Base-by-base conservation (phyloP, 2,888 invertebrate genomes). In the Gerosis bhagava region DNA sequence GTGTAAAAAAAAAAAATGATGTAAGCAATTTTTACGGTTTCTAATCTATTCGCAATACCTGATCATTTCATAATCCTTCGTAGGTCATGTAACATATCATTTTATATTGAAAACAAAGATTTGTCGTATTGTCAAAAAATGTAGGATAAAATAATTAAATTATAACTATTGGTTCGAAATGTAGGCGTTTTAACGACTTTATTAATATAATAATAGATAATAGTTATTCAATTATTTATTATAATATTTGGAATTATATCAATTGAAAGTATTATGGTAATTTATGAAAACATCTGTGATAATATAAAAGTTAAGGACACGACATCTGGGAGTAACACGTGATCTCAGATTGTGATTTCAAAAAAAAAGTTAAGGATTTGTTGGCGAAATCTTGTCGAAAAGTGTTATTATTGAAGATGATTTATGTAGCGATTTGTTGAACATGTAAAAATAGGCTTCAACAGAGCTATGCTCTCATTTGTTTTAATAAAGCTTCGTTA, bases 251-350 rank as follows among this genome's bases (percentile, higher is more conserved):
- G 54, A 44, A 49, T 32, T 50, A 54, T 53, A 73, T 72, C 63
- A 70, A 75, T 74, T 63, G 60, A 75, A 83, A 83, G 83, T 84
- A 84, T 86, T 84, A 83, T 77, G 75, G 68, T 82, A 77, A 65
- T 76, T 75, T 79, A 83, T 77, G 70, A 73, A 80, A 81, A 77
- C 76, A 81, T 77, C 86, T 86, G 86, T 87, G 86, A 86, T 86
- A 86, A n/a, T 76, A 73, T 60, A 73, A 69, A 73, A 70, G 73
- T 83, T n/a, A 81, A 82, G 79, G 65, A 62, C 66, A 71, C 70
- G 77, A 81, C 77, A 81, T 77, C 83, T 78, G 83, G 82, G 78
- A 76, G 79, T 73, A 61, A 63, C 70, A 62, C 65, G 63, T 64
- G 83, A 87, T 84, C 86, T 88, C 86, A 80, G 74, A 70, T 70